Evolutionary conservation across 2,888 invertebrate species (phyloP).

Genomic region (Nematopogon swammerdamellus): DNA sequence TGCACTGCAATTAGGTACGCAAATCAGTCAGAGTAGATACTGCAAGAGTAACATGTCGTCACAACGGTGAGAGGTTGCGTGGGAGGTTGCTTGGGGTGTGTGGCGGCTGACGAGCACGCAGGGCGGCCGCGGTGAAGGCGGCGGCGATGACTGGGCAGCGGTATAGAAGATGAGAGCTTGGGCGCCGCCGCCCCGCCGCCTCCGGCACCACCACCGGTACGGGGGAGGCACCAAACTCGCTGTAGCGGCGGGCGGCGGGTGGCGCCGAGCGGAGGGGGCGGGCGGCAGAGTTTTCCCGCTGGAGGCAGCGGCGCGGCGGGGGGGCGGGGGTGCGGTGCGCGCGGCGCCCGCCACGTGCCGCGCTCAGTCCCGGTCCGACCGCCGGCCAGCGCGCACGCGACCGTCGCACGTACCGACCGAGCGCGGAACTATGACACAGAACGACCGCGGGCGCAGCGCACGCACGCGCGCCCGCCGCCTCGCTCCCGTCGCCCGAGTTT

Average conservation of each 20-base stretch:
- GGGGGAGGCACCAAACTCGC: not conserved
- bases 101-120: not conserved
- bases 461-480: slow-evolving; percentile 1
- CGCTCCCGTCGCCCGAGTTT: not conserved
- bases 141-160: too few relatives aligned
- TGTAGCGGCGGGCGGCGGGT: not conserved
- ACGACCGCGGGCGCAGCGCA: slow-evolving; percentile 1
- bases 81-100: too few relatives aligned
- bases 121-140: not conserved
- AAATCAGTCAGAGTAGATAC: too few relatives aligned
- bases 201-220: too few relatives aligned
- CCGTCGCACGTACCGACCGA: not conserved
- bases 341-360: slow-evolving; percentile 6
- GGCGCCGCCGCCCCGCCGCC: too few relatives aligned
- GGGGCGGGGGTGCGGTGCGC: slow-evolving; percentile 12
- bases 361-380: slow-evolving; percentile 43
- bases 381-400: slow-evolving; percentile 28
- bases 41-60: too few relatives aligned
- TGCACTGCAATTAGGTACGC: too few relatives aligned
- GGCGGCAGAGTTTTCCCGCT: slow-evolving; percentile 3
- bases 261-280: slow-evolving; percentile 1
- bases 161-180: too few relatives aligned
- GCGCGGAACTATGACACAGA: not conserved
- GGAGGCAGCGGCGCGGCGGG: slow-evolving; percentile 24
- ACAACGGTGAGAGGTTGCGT: too few relatives aligned